Evolutionary conservation across 2,797 vertebrate species (phyloP), one percentile per base, ranked within the genome.

Genomic region (Enteromius thamalakanensis): DNA sequence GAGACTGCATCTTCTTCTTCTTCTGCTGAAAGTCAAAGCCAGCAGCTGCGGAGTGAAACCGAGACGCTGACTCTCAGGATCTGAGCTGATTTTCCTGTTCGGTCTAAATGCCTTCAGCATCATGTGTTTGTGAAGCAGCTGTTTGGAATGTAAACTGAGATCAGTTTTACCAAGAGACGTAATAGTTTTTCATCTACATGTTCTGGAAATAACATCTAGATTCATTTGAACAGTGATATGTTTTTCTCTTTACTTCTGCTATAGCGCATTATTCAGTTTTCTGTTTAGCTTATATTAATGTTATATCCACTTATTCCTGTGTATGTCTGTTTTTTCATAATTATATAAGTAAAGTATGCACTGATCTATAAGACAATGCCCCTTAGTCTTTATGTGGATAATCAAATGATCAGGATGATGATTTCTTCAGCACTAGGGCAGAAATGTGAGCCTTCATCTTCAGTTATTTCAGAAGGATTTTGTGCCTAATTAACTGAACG

Each of bases 81-180:
- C 17, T 75, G 21, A 65, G 65, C 49, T n/a, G 42, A n/a, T 58
- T 68, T 67, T 68, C 84, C 58, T 32, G 84, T 60, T 82, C 51
- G 4, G 19, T 26, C 42, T 21, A 6, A n/a, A 69, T 76, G 21
- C 68, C 29, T 76, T 70, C 29, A 53, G 12, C 29, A 42, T 53
- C 40, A 69, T 58, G 37, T 58, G 15, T 2, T 1, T 32, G 26
- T 14, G 55, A 67, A 74, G 51, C n/a, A 37, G 45, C 11, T 69
- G 0, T 74, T 0, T 11, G 47, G 19, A 32, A 32, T 3, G 11
- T 69, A 69, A 42, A 45, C 64, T 7, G 4, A 6, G 19, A 51
- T 6, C 11, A 3, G 23, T 51, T 45, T 49, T 26, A 47, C 7
- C 42, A 26, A 70, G 29, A 37, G 62, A 60, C 55, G 23, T 23